These are phyloP conservation scores for Callocephalon fimbriatum DNA, from an alignment of 2,113 vertebrate species.

Conservation along the genomic window DNA sequence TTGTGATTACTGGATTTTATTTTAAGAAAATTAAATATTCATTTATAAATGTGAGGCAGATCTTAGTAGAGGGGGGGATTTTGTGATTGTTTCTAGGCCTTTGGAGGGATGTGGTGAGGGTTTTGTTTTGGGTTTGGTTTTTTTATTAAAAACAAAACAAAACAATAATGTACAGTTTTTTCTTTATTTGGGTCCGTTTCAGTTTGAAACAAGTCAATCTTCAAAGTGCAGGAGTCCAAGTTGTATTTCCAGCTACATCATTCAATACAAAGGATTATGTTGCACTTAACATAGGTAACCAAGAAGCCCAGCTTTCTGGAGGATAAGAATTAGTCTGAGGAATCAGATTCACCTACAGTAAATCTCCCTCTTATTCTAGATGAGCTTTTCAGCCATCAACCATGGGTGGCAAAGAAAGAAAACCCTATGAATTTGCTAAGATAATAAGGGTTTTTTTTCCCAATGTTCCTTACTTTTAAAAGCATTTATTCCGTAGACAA, in stretches of 20 bases:
- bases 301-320: conserved; percentile 1
- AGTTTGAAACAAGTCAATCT: not conserved
- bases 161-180: rapidly evolving
- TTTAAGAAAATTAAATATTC: not conserved
- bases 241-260: not conserved
- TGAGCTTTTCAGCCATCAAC: not conserved
- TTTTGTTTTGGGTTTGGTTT: rapidly evolving
- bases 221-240: not conserved
- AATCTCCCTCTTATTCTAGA: not conserved
- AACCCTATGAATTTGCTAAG: not conserved
- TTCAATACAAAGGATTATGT: not conserved
- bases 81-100: not conserved
- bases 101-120: rapidly evolving
- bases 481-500: not conserved
- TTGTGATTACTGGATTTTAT: not conserved
- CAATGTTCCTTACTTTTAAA: not conserved
- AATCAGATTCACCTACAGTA: conserved; percentile 8
- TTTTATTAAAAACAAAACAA: not conserved
- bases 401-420: not conserved
- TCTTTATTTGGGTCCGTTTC: not conserved
- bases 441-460: rapidly evolving
- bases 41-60: not conserved
- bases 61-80: not conserved
- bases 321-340: not conserved
- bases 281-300: not conserved